Base-by-base conservation (phyloP, 1,140 invertebrate species). In the Pachypeltis micranthus region DNA sequence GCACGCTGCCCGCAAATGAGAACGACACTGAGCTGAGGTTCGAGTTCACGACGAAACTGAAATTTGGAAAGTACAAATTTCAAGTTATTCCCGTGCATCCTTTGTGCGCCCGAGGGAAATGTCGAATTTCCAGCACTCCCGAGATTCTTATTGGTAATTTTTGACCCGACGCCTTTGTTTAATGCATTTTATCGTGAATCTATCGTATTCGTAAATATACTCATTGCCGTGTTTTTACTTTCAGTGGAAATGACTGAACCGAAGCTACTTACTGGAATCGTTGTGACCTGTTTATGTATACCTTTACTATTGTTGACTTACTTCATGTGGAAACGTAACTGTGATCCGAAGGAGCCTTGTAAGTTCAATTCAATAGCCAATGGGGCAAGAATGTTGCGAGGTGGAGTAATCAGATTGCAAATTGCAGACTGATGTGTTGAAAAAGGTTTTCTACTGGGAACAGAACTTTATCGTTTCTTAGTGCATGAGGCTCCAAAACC, bases 301-400 rank as follows among this genome's bases (percentile, higher is more conserved):
- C 64, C 64, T 23, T 29, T 65, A 24, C 16, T 62, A 26, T 29
- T 65, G 7, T 62, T 59, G 56, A 34, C 27, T 16, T 65, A 65
- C 44, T 65, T 65, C 31, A 63, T 65, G 19, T 65, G 64, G 64
- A 65, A 44, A 55, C 39, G 61, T 29, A 58, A 60, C 19, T 65
- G 64, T 55, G 55, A 65, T 34, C 28, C 57, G 23, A 21, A 51
- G 19, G 19, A 51, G 47, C 47, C 47, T 51, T 59, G 64, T 65
- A 60, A 65, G 55, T 57, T 47, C 7, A 39, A 39, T 39, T 39
- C 34, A 39, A 39, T 10, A 39, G n/a, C 7, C n/a, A 39, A 39
- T n/a, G 7, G 7, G n/a, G 7, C 7, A 39, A 10, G 34, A 39
- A 39, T 39, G 34, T 39, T 39, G n/a, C n/a, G n/a, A n/a, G n/a